Conservation (phyloP, 2,797 vertebrate genomes). For the Mastacembelus armatus region DNA sequence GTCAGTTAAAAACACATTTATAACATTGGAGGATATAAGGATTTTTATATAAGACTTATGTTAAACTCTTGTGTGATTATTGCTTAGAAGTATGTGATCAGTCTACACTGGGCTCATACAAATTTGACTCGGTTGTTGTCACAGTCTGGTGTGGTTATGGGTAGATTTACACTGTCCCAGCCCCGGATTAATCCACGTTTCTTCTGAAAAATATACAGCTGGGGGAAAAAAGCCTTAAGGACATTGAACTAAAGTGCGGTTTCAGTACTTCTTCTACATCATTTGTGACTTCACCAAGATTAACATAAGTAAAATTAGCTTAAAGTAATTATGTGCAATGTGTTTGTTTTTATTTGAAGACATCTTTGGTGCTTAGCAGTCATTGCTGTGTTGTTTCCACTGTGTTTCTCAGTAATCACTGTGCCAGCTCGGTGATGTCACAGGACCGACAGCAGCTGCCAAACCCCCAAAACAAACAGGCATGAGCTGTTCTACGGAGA, state of each 20-base stretch:
- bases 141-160: not conserved
- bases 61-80: not conserved
- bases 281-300: slow-evolving; percentile 3
- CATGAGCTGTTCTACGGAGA: slow-evolving; percentile 33
- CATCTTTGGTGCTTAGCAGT: slow-evolving; percentile 45
- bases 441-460: slow-evolving; percentile 52
- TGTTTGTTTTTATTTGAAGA: slow-evolving; percentile 59
- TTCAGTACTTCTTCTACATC: not conserved
- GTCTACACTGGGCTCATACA: not conserved
- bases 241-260: not conserved
- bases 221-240: not conserved
- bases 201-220: not conserved
- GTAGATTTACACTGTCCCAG: not conserved
- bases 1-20: not conserved
- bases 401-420: slow-evolving; percentile 41
- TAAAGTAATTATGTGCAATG: slow-evolving; percentile 26
- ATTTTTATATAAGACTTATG: not conserved
- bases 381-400: slow-evolving; percentile 51
- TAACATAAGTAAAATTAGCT: slow-evolving; percentile 14
- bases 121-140: not conserved
- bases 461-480: slow-evolving; percentile 59
- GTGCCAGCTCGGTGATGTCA: slow-evolving; percentile 63
- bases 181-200: not conserved
- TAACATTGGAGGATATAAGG: not conserved
- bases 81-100: not conserved